Conservation (phyloP, 2,888 invertebrate species). For the Mimumesa dahlbomi region DNA sequence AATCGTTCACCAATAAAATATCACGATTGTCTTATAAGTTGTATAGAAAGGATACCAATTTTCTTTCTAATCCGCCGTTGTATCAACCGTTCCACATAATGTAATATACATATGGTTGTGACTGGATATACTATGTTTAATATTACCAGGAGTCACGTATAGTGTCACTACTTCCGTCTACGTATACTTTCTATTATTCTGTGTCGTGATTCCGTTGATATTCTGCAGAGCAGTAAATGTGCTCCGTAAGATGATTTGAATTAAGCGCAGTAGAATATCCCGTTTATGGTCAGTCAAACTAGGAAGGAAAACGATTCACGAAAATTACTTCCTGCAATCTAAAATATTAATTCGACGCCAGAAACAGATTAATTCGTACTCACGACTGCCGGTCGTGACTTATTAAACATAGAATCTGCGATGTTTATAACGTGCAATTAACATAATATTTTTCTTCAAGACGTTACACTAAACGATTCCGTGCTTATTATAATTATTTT, state of each 20-base stretch:
- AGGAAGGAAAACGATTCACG: slow-evolving; percentile 9
- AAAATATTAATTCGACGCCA: not conserved
- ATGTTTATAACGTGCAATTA: too few relatives aligned
- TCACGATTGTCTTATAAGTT: too few relatives aligned
- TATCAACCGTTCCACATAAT: not conserved
- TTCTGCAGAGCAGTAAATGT: not conserved
- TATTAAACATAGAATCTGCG: too few relatives aligned
- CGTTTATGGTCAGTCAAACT: slow-evolving; percentile 19
- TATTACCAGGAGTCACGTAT: not conserved
- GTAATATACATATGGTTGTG: slow-evolving; percentile 20
- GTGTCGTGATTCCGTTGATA: not conserved
- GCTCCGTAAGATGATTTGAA: too few relatives aligned
- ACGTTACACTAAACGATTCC: too few relatives aligned
- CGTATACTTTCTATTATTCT: slow-evolving; percentile 37
- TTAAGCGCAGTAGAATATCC: slow-evolving; percentile 14
- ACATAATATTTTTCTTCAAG: too few relatives aligned
- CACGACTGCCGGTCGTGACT: too few relatives aligned
- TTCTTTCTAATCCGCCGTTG: slow-evolving; percentile 8
- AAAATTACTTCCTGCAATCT: slow-evolving; percentile 21
- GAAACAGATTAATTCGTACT: too few relatives aligned
- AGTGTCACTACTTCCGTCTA: slow-evolving; percentile 37
- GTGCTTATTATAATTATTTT: too few relatives aligned
- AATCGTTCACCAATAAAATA: too few relatives aligned
- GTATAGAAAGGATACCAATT: not conserved
- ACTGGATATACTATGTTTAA: slow-evolving; percentile 4